Conservation (phyloP, 2,797 vertebrate genomes). For the Chrosomus eos region DNA sequence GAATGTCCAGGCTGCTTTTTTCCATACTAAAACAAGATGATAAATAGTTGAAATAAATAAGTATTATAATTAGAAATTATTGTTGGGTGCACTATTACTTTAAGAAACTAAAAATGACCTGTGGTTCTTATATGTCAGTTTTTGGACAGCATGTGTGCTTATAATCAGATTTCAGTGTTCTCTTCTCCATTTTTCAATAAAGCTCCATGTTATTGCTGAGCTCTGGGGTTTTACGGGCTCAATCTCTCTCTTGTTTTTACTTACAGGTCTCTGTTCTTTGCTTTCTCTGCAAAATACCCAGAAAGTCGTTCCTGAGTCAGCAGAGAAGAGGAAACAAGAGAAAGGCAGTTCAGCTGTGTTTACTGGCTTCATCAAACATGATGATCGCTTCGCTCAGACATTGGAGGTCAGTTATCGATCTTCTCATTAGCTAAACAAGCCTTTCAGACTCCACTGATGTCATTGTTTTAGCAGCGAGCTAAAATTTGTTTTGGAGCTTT, state of each 20-base stretch:
- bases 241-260: conserved; percentile 62
- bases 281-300: conserved; percentile 7
- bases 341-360: conserved; percentile 25
- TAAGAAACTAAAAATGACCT: conserved; percentile 23
- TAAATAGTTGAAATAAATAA: not conserved
- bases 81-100: not conserved
- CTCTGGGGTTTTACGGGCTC: conserved; percentile 57
- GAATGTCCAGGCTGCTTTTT: not conserved
- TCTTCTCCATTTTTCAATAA: conserved; percentile 4
- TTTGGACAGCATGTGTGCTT: conserved; percentile 6
- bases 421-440: conserved; percentile 12
- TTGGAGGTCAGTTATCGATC: not conserved
- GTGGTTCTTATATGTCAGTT: conserved; percentile 24
- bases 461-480: not conserved
- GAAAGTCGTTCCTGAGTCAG: conserved; percentile 23
- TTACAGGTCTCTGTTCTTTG: conserved; percentile 33
- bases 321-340: conserved; percentile 18
- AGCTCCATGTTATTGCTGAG: conserved; percentile 61
- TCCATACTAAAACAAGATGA: not conserved
- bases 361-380: not conserved
- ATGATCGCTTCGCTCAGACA: not conserved
- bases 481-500: not conserved
- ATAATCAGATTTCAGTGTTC: not conserved
- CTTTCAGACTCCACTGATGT: not conserved
- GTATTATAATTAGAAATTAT: not conserved